These are phyloP conservation scores for Psammodynastes pulverulentus DNA, from an alignment of 2,113 vertebrate species.

Conservation along the genomic window DNA sequence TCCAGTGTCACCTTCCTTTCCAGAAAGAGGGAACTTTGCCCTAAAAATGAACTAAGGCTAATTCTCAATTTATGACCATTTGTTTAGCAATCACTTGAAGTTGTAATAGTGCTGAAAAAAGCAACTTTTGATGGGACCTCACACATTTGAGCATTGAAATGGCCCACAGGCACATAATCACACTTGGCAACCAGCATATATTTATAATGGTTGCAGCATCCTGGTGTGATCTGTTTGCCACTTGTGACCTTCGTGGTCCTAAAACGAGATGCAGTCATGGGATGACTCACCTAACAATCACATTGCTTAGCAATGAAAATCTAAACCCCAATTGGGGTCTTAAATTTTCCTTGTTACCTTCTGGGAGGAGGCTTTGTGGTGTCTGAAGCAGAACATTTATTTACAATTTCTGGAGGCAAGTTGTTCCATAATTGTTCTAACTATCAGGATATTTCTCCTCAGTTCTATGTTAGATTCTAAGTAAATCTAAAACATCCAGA, in stretches of 20 bases:
- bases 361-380: too few species aligned
- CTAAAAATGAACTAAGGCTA: background rate
- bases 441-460: too few species aligned
- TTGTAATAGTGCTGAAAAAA: background rate
- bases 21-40: background rate
- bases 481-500: too few species aligned
- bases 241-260: background rate
- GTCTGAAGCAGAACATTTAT: too few species aligned
- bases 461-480: too few species aligned
- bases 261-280: background rate
- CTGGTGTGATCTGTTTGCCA: background rate
- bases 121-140: background rate
- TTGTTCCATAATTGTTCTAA: too few species aligned
- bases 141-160: background rate
- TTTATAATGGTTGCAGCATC: background rate
- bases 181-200: background rate
- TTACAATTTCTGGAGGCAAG: too few species aligned
- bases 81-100: background rate
- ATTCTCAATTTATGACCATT: background rate
- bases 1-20: background rate
- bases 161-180: background rate
- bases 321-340: background rate
- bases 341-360: too few species aligned
- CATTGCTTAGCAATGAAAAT: background rate
- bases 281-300: background rate